These are phyloP conservation scores for Zonitis immaculata DNA, from an alignment of 2,888 invertebrate species.

Conservation along the genomic window DNA sequence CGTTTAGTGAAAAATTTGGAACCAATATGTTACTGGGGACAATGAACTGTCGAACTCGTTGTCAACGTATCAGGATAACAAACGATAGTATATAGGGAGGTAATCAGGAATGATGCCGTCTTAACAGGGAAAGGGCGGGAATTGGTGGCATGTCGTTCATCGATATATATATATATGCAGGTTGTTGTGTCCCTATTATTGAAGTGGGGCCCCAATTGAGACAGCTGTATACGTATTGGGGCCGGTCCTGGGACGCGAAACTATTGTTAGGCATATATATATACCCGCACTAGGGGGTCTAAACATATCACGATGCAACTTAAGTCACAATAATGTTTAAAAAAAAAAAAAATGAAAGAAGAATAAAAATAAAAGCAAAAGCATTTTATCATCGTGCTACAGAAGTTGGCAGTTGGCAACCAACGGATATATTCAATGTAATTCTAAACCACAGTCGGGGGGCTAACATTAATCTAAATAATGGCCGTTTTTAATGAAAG, in stretches of 20 bases:
- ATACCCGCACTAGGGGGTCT: slow-evolving; percentile 36
- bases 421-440: slow-evolving; percentile 41
- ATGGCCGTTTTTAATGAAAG: slow-evolving; percentile 50
- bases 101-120: slow-evolving; percentile 49
- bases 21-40: slow-evolving; percentile 48
- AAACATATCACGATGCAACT: slow-evolving; percentile 42
- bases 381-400: slow-evolving; percentile 40
- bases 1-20: slow-evolving; percentile 17
- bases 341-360: too few species aligned
- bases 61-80: slow-evolving; percentile 48
- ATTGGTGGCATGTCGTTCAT: slow-evolving; percentile 40
- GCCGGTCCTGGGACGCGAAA: slow-evolving; percentile 27
- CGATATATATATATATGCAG: too few species aligned
- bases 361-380: too few species aligned
- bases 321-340: slow-evolving; percentile 35
- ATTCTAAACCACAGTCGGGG: slow-evolving; percentile 49
- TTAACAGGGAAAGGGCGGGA: slow-evolving; percentile 50
- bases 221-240: slow-evolving; percentile 44
- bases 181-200: too few species aligned
- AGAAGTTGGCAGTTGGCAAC: slow-evolving; percentile 43
- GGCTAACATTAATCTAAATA: slow-evolving; percentile 51
- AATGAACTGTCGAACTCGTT: slow-evolving; percentile 50
- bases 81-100: slow-evolving; percentile 44
- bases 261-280: slow-evolving; percentile 40
- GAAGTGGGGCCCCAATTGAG: slow-evolving; percentile 25